phyloP scores from a whole-genome alignment of 2,113 vertebrate species.

The Gallinago undulata region DNA sequence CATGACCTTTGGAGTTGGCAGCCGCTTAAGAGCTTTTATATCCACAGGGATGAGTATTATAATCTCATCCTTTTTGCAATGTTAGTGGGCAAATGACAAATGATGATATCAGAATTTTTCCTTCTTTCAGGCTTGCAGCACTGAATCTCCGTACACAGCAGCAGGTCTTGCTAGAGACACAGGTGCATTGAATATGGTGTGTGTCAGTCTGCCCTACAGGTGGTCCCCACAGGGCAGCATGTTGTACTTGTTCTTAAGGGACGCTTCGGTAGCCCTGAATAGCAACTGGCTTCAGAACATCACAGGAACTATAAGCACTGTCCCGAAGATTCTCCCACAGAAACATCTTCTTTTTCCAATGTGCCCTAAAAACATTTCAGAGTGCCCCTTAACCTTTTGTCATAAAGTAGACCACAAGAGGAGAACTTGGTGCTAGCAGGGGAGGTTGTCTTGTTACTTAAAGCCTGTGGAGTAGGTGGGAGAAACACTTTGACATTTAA shows the following conservation, averaged over 20 bases:
- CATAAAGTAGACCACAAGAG: not conserved
- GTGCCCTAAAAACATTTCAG: not conserved
- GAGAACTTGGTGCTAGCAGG: not conserved
- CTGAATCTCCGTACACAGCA: not conserved
- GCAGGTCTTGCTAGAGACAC: not conserved
- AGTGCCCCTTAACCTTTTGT: not conserved
- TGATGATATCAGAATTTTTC: not conserved
- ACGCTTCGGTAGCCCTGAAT: not conserved
- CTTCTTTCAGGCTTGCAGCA: not conserved
- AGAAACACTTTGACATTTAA: not conserved
- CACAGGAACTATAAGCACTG: not conserved
- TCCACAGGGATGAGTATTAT: not conserved
- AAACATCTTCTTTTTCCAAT: not conserved
- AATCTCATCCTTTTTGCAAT: not conserved
- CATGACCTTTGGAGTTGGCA: not conserved
- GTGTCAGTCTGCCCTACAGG: not conserved
- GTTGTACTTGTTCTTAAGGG: not conserved
- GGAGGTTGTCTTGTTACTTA: not conserved
- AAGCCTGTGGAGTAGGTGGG: not conserved
- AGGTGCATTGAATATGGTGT: accelerated
- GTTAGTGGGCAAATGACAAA: not conserved
- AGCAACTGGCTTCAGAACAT: not conserved
- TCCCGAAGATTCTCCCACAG: not conserved
- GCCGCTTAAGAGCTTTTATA: not conserved
- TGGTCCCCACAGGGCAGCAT: not conserved